A percentile compares a stretch with the other conserved stretches of the same genome.
Evolutionary conservation across 2,888 invertebrate genomes (phyloP).

Genomic region (Drosophila anceps): DNA sequence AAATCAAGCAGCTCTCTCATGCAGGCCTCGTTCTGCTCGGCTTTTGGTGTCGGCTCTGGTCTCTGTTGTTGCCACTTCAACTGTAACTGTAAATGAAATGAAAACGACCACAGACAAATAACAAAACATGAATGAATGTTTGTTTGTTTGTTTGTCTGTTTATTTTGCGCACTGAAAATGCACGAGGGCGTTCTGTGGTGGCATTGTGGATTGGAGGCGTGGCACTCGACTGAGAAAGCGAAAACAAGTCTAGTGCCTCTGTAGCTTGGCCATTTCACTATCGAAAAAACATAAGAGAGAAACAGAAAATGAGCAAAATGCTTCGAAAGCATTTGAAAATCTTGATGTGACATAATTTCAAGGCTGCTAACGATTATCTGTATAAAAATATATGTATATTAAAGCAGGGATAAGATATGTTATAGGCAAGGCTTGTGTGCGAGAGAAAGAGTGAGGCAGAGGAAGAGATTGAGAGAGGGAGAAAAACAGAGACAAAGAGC

Average conservation of each 20-base stretch:
- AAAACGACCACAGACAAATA: conserved; percentile 73
- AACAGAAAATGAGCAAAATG: conserved; percentile 15
- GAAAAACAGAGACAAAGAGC: no score
- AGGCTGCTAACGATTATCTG: background rate
- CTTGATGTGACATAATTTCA: conserved; percentile 7
- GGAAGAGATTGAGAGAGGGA: no score
- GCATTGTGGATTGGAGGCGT: background rate
- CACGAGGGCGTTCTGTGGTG: background rate
- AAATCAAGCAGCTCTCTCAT: conserved; percentile 72
- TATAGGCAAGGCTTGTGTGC: background rate
- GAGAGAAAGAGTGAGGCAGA: no score
- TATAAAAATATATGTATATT: background rate
- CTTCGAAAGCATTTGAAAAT: conserved; percentile 3
- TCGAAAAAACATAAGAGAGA: conserved; percentile 23
- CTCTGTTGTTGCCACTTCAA: conserved; percentile 62
- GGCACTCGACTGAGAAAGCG: conserved; percentile 14
- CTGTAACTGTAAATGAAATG: conserved; percentile 74
- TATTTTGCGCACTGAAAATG: conserved; percentile 2
- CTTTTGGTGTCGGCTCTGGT: conserved; percentile 29
- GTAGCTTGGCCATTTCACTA: conserved; percentile 37
- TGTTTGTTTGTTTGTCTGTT: conserved; percentile 15
- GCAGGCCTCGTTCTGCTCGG: conserved; percentile 51
- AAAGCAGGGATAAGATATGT: background rate
- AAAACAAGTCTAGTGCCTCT: conserved; percentile 30
- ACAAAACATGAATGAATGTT: conserved; percentile 62